A percentile compares a stretch with the other conserved stretches of the same genome.
These are phyloP conservation scores for Caenorhabditis parvicauda DNA, from an alignment of 2,888 invertebrate species.

Conservation along the genomic window DNA sequence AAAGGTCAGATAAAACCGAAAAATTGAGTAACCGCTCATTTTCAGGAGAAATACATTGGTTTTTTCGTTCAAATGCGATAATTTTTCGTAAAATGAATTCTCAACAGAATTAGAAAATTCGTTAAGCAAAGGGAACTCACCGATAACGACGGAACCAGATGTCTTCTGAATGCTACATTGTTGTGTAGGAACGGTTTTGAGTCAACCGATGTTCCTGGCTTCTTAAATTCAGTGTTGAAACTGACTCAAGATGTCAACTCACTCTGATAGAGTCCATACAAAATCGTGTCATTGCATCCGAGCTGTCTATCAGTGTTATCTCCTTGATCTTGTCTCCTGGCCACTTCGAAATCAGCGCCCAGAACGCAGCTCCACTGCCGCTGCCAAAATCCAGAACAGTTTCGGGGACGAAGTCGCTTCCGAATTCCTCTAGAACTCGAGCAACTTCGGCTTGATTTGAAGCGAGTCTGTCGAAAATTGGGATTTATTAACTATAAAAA, in stretches of 20 bases:
- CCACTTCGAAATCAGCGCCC: conserved; percentile 76
- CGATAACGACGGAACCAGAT: conserved; percentile 53
- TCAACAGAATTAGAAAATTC: too few relatives aligned
- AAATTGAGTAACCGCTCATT: background rate
- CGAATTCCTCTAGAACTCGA: conserved; percentile 59
- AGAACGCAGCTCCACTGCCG: conserved; percentile 77
- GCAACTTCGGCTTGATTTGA: conserved; percentile 56
- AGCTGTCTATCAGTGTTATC: conserved; percentile 81
- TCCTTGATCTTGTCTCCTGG: conserved; percentile 70
- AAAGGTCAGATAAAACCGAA: background rate
- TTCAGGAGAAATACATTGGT: background rate
- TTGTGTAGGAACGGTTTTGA: conserved; percentile 36
- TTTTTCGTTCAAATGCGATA: conserved; percentile 10
- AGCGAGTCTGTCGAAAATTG: conserved; percentile 32
- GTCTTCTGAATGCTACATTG: conserved; percentile 48
- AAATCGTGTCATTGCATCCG: conserved; percentile 79
- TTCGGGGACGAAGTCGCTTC: conserved; percentile 73
- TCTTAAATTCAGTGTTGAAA: conserved; percentile 9
- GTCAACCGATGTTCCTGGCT: conserved; percentile 6
- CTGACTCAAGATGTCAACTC: background rate
- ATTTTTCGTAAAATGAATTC: too few relatives aligned
- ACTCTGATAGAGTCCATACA: conserved; percentile 58
- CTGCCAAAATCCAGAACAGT: conserved; percentile 87
- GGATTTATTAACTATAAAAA: background rate
- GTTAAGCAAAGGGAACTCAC: too few relatives aligned